A percentile compares a stretch with the other conserved stretches of the same genome.
Evolutionary conservation across 2,888 invertebrate species (phyloP).

Genomic region (Drosophila vallismaia): DNA sequence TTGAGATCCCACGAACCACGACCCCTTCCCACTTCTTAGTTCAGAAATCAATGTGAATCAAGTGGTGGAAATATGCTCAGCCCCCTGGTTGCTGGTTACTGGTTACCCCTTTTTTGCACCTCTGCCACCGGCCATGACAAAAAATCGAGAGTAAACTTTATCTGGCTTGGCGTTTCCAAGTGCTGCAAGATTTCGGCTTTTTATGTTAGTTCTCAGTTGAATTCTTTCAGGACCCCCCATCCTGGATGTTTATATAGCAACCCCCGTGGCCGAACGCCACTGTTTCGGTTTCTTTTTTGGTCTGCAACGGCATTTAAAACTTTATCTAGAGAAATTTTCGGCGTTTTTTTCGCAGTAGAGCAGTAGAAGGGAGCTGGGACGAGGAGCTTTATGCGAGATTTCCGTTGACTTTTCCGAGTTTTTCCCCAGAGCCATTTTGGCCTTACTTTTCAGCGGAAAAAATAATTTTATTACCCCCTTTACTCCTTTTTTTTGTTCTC

Average conservation of each 20-base stretch:
- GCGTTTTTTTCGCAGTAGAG: no score
- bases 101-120: constrained; percentile 5
- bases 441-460: constrained; percentile 61
- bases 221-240: not conserved
- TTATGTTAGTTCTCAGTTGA: constrained; percentile 73
- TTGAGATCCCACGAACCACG: constrained; percentile 21
- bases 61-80: constrained; percentile 42
- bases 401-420: constrained; percentile 13
- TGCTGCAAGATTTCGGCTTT: constrained; percentile 62
- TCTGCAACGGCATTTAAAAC: constrained; percentile 71
- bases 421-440: constrained; percentile 18
- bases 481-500: constrained; percentile 34
- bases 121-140: constrained; percentile 10
- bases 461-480: constrained; percentile 79
- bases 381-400: constrained; percentile 18
- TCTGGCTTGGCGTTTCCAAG: constrained; percentile 47
- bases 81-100: constrained; percentile 4
- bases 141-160: constrained; percentile 72
- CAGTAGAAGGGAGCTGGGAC: not conserved
- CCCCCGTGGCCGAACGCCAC: constrained; percentile 1
- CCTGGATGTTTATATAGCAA: constrained; percentile 1
- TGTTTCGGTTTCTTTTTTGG: constrained; percentile 20
- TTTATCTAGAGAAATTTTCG: constrained; percentile 58
- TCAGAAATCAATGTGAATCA: constrained; percentile 48
- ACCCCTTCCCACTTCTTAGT: not conserved